phyloP scores from a whole-genome alignment of 2,797 vertebrate species.

The Sylvilagus floridanus region DNA sequence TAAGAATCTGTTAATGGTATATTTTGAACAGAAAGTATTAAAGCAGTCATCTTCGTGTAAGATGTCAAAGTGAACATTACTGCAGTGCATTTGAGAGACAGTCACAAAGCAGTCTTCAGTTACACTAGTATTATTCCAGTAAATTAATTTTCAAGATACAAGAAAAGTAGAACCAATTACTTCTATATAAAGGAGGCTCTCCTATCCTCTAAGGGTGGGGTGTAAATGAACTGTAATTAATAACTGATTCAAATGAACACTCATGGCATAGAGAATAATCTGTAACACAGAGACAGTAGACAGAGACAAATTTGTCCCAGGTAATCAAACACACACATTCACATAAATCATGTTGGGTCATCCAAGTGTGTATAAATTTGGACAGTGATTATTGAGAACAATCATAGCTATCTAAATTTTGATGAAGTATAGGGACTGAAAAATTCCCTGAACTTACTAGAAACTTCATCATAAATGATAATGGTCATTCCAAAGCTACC shows the following conservation, averaged over 20 bases:
- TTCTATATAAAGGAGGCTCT: neutral
- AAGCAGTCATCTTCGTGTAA: neutral
- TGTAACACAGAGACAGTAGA: neutral
- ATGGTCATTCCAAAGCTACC: neutral
- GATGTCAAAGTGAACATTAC: neutral
- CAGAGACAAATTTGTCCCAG: neutral
- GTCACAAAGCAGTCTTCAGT: neutral
- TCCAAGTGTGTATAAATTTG: neutral
- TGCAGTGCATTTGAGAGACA: neutral
- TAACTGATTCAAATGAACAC: neutral
- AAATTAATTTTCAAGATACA: slow-evolving; percentile 10
- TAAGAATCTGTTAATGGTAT: slow-evolving; percentile 7
- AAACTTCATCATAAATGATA: slow-evolving; percentile 6
- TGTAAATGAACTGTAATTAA: neutral
- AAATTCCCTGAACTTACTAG: slow-evolving; percentile 4
- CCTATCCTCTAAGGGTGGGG: slow-evolving; percentile 4
- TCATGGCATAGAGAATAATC: neutral
- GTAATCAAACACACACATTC: neutral
- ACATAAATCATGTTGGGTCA: neutral
- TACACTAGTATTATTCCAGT: slow-evolving; percentile 10
- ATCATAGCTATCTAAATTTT: slow-evolving; percentile 1
- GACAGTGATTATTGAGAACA: neutral
- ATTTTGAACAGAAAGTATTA: slow-evolving; percentile 11
- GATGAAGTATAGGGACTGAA: slow-evolving; percentile 30
- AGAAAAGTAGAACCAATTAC: slow-evolving; percentile 11